These are phyloP conservation scores for Proterorhinus semilunaris DNA, from an alignment of 2,113 vertebrate species.

Conservation along the genomic window DNA sequence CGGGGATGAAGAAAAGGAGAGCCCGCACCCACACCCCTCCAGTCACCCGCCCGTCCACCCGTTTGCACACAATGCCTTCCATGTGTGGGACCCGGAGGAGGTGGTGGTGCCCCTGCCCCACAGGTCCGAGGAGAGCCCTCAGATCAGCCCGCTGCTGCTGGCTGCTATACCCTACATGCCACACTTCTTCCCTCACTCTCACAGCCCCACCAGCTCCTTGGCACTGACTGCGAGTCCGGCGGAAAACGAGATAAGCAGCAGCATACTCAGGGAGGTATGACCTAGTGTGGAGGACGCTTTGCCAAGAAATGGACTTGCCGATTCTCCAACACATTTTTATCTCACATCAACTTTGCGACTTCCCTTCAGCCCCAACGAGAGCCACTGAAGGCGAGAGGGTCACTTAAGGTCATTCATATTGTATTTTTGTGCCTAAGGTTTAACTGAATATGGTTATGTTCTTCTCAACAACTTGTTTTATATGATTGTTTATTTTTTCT, in stretches of 20 bases:
- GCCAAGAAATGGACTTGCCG: not conserved
- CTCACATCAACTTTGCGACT: not conserved
- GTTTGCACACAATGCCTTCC: slow-evolving; percentile 76
- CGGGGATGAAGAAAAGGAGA: slow-evolving; percentile 58
- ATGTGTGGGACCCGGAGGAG: slow-evolving; percentile 79
- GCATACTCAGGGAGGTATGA: slow-evolving; percentile 44
- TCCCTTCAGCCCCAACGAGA: not conserved
- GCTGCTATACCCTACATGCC: slow-evolving; percentile 73
- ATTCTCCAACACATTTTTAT: not conserved
- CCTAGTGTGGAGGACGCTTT: not conserved
- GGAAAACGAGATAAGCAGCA: slow-evolving; percentile 1
- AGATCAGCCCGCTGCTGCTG: slow-evolving; percentile 68
- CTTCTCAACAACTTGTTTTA: not conserved
- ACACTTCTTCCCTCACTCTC: slow-evolving; percentile 68
- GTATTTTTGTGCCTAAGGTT: slow-evolving; percentile 30
- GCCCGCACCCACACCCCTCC: slow-evolving; percentile 26
- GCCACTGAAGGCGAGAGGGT: slow-evolving; percentile 9
- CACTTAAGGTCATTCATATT: slow-evolving; percentile 5
- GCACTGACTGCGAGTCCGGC: slow-evolving; percentile 42
- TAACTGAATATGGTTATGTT: no score
- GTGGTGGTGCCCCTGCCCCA: slow-evolving; percentile 66
- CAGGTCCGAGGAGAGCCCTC: slow-evolving; percentile 42
- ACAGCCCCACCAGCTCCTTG: slow-evolving; percentile 42
- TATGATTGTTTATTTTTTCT: not conserved
- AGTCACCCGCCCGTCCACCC: slow-evolving; percentile 40